Evolutionary conservation across 2,797 vertebrate species (phyloP), one percentile per base, ranked within the genome.

Genomic region (Anguilla obscura): DNA sequence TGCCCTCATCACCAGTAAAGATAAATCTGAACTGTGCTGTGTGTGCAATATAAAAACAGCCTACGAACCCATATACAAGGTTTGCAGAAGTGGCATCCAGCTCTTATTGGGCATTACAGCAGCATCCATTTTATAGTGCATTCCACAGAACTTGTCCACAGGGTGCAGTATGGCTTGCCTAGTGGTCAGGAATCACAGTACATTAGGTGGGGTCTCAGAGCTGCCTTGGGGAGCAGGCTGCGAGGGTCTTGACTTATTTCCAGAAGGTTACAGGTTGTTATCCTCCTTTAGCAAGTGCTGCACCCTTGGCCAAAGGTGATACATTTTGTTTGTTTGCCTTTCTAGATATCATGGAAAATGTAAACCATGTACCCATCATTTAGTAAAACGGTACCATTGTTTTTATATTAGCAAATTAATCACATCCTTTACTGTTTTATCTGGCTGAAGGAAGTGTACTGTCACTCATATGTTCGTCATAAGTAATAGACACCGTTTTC

Each of bases 241-340:
- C 1, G 5, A 69, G 9, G 63, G n/a, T 7, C 63, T 21, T 63
- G 21, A 63, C 60, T 69, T 69, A 69, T 27, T 69, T 69, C 63
- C 18, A 69, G 63, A n/a, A 27, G 5, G n/a, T 24, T 18, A 21
- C 60, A 21, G 60, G 24, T 69, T 69, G 7, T n/a, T 69, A 10
- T 69, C 9, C n/a, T 27, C 63, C 24, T 69, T 27, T 69, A n/a
- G n/a, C n/a, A 1, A 24, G 63, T 69, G 63, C 63, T 69, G n/a
- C n/a, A 69, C 8, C 24, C n/a, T n/a, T 30, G 14, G 58, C 36
- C 58, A 33, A 45, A 50, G 56, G 30, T 83, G 79, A 84, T 48
- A 60, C 27, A 40, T 82, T 33, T 50, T 87, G 16, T 88, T 86
- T 85, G 50, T 84, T 58, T 85, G 80, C 58, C 88, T 88, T 88